Evolutionary conservation across 2,888 invertebrate genomes (phyloP).

Genomic region (Cremastinae sp.): DNA sequence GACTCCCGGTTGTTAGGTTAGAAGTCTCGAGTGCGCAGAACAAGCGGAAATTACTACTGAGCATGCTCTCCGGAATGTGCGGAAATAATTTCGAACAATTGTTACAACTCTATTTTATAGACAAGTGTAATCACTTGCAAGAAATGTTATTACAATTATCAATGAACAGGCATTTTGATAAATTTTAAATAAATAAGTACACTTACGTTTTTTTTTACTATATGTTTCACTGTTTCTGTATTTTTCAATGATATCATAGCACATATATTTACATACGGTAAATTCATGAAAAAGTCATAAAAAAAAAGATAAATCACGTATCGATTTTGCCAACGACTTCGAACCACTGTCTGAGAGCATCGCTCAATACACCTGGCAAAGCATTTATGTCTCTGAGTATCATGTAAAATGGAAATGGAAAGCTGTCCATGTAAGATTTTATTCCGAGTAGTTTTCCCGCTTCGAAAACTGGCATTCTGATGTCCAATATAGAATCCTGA

Average conservation of each 20-base stretch:
- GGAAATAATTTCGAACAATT: background rate
- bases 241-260: background rate
- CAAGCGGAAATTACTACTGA: too few relatives aligned
- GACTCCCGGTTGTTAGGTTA: too few relatives aligned
- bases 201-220: too few relatives aligned
- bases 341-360: constrained; percentile 99
- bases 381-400: constrained; percentile 94
- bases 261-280: constrained; percentile 44
- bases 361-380: constrained; percentile 94
- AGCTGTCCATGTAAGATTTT: constrained; percentile 94
- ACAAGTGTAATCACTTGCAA: too few relatives aligned
- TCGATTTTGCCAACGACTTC: constrained; percentile 91
- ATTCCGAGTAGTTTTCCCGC: constrained; percentile 84
- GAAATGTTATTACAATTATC: too few relatives aligned
- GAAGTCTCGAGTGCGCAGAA: too few relatives aligned
- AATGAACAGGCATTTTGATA: too few relatives aligned
- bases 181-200: too few relatives aligned
- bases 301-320: constrained; percentile 56
- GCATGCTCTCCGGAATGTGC: too few relatives aligned
- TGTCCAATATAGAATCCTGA: constrained; percentile 95
- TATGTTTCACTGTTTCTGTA: too few relatives aligned
- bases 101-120: too few relatives aligned
- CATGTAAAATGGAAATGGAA: constrained; percentile 99
- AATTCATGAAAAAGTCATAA: background rate
- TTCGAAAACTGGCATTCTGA: constrained; percentile 89